A percentile compares a stretch with the other conserved stretches of the same genome.
Evolutionary conservation across 1,140 invertebrate genomes (phyloP).

Genomic region (Battus philenor): DNA sequence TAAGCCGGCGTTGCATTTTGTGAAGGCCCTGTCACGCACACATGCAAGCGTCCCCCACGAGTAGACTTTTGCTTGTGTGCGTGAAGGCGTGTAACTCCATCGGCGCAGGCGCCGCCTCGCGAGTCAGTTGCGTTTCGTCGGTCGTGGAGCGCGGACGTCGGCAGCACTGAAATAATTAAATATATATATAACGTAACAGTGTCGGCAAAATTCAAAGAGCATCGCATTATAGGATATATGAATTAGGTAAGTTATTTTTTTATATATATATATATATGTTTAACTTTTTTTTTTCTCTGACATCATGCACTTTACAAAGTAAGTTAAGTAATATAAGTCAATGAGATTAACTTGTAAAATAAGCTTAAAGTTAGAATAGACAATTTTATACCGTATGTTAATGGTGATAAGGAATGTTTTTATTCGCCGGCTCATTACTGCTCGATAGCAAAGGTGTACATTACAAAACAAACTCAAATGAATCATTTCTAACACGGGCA

Average conservation of each 20-base stretch:
- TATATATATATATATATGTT: constrained; percentile 29
- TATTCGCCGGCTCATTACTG: too few species aligned
- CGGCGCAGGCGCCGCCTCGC: constrained; percentile 53
- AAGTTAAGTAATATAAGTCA: constrained; percentile 12
- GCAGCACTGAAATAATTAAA: too few species aligned
- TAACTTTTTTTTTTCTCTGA: constrained; percentile 27
- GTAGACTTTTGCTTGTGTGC: too few species aligned
- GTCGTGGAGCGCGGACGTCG: constrained; percentile 31
- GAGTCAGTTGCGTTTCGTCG: constrained; percentile 37
- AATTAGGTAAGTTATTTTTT: constrained; percentile 44
- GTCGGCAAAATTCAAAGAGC: constrained; percentile 45
- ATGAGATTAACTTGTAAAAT: too few species aligned
- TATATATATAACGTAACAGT: too few species aligned
- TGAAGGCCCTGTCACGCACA: constrained; percentile 39
- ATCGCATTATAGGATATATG: constrained; percentile 52
- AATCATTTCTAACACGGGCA: too few species aligned
- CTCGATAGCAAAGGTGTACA: too few species aligned
- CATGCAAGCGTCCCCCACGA: constrained; percentile 11
- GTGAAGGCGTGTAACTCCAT: constrained; percentile 44
- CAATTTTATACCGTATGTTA: too few species aligned
- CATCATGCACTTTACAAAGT: constrained; percentile 2
- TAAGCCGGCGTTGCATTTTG: constrained; percentile 47
- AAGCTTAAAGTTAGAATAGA: too few species aligned
- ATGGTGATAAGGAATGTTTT: too few species aligned
- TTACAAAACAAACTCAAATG: too few species aligned